phyloP scores from a whole-genome alignment of 2,113 vertebrate genomes.

The Stercorarius parasiticus region DNA sequence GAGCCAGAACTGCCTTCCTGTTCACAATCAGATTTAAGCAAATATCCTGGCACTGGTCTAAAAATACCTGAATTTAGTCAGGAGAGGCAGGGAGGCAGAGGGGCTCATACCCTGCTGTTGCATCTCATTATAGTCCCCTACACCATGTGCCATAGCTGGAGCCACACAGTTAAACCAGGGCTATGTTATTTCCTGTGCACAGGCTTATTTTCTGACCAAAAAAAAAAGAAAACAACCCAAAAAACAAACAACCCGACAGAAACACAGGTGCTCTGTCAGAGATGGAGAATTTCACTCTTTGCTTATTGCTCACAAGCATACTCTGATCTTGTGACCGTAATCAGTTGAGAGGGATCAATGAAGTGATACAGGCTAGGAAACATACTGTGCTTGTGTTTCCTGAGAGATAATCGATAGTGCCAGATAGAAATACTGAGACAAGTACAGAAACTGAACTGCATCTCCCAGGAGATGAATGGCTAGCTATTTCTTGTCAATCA shows the following conservation, averaged over 20 bases:
- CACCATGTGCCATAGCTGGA: not conserved
- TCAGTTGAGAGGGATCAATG: not conserved
- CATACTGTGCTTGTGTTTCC: not conserved
- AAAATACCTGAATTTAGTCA: slow-evolving; percentile 29
- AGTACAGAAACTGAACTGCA: not conserved
- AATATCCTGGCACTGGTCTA: not conserved
- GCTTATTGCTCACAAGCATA: not conserved
- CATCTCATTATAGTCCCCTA: not conserved
- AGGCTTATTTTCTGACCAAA: not conserved
- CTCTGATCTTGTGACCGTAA: not conserved
- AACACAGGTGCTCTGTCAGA: not conserved
- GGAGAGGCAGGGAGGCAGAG: not conserved
- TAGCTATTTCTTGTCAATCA: not conserved
- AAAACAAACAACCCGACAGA: not conserved
- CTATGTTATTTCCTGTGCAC: not conserved
- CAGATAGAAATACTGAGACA: not conserved
- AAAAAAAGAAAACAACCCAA: not conserved
- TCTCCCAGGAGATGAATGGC: not conserved
- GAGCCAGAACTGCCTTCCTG: not conserved
- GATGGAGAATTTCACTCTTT: not conserved
- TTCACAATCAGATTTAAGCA: slow-evolving; percentile 17
- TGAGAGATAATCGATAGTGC: not conserved
- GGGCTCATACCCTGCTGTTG: not conserved
- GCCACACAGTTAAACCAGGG: not conserved
- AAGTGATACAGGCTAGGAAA: not conserved